Percentiles rank a stretch among this genome's conserved stretches.
Evolutionary conservation across 2,113 vertebrate species (phyloP).

Genomic region (Podiceps cristatus): DNA sequence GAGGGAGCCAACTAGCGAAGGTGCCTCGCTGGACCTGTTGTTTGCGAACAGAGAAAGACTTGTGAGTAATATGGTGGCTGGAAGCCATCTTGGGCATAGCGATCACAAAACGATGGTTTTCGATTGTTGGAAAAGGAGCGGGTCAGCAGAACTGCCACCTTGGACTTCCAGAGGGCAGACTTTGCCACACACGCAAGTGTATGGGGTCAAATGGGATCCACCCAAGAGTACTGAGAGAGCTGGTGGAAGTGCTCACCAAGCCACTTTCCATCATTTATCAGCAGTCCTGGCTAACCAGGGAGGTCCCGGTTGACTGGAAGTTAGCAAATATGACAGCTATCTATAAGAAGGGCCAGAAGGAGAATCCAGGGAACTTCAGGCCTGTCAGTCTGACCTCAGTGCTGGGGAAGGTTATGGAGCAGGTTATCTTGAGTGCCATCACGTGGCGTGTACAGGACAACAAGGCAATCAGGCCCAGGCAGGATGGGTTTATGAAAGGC

Average conservation of each 20-base stretch:
- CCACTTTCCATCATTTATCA: background rate
- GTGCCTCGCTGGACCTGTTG: background rate
- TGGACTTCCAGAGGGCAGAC: background rate
- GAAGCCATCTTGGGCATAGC: background rate
- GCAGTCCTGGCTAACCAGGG: background rate
- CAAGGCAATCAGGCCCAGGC: no score
- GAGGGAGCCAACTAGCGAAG: background rate
- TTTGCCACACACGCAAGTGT: background rate
- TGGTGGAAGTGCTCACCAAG: background rate
- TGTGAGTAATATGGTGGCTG: background rate
- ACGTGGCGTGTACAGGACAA: no score
- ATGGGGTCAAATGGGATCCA: background rate
- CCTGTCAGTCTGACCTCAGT: background rate
- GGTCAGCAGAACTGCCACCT: background rate
- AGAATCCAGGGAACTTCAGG: background rate
- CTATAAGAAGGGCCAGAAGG: background rate
- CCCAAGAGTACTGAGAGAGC: background rate
- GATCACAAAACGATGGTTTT: background rate
- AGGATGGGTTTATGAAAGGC: no score
- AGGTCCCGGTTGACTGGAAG: background rate
- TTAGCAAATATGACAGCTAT: background rate
- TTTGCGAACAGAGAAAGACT: background rate
- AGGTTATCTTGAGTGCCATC: background rate
- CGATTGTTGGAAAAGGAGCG: background rate
- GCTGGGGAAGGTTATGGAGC: background rate